Base-by-base conservation (phyloP, 2,113 vertebrate genomes). In the Lontra canadensis region DNA sequence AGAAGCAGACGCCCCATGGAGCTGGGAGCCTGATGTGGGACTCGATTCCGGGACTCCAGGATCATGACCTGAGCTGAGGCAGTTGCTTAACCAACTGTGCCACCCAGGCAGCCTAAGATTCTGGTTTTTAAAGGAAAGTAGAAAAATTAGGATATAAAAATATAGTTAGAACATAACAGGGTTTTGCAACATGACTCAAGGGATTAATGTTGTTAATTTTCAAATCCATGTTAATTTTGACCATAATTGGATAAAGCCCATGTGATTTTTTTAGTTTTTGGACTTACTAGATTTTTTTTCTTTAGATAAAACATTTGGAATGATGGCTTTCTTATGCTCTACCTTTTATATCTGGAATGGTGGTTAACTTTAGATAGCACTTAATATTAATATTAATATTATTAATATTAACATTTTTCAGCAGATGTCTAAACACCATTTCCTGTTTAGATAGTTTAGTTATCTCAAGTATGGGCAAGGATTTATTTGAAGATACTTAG, bases 241-340 rank as follows among this genome's bases (percentile, higher is more conserved):
- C 89, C 13, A 55, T 71, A 81, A 86, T 59, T 74, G 87, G 5
- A 23, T 84, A 87, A 90, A 95, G 20, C 42, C 4, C 25, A 74
- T 87, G 36, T 76, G 65, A 79, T 80, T 88, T 88, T 88, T 96
- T 87, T 76, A 83, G 42, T 73, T 88, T 97, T 36, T 79, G 78
- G 23, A 57, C 34, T 82, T 73, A 69, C 25, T 93, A 57, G 13
- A 13, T 82, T 65, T 36, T 89, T 78, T 88, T 85, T 29, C 36
- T 71, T 18, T n/a, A 88, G 69, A 42, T 29, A 80, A 26, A 55
- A 18, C 6, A 36, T 89, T 87, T 95, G 44, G 59, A 79, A 65
- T 86, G 25, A 69, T 63, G 36, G 8, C 13, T 84, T 96, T 94
- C 25, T 31, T 86, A 39, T 63, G 34, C 9, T 82, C 21, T 73